Percentiles rank a stretch among this genome's conserved stretches.
Conservation (phyloP, 2,797 vertebrate species). For the Esox masquinongy region DNA sequence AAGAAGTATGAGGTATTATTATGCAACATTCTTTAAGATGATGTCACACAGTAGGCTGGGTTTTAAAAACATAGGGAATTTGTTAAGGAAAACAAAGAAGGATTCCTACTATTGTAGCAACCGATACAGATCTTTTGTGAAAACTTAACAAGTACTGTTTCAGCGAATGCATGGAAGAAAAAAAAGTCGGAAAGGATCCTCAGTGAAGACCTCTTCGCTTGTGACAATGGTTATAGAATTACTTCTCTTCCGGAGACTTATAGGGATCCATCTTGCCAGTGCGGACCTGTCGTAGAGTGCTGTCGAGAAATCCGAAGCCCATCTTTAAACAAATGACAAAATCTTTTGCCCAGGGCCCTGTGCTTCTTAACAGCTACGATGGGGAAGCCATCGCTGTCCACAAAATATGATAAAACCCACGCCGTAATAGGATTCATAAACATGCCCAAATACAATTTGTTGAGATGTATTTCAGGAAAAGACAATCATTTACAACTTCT, state of each 20-base stretch:
- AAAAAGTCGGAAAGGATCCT: conserved; percentile 45
- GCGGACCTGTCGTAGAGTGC: conserved; percentile 76
- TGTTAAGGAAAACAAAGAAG: conserved; percentile 35
- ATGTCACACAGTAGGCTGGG: conserved; percentile 47
- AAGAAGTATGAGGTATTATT: conserved; percentile 46
- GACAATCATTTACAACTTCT: conserved; percentile 97
- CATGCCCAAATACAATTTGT: conserved; percentile 97
- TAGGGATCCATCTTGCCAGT: conserved; percentile 75
- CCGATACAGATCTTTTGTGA: conserved; percentile 1
- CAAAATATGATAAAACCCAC: conserved; percentile 90
- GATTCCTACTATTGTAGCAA: conserved; percentile 21
- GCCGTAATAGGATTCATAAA: conserved; percentile 97
- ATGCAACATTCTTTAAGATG: conserved; percentile 48
- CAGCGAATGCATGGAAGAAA: conserved; percentile 40
- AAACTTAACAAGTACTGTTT: conserved; percentile 20
- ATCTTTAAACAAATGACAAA: conserved; percentile 86
- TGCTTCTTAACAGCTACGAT: conserved; percentile 81
- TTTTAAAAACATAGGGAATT: conserved; percentile 6
- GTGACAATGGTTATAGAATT: conserved; percentile 78
- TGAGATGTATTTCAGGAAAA: conserved; percentile 95
- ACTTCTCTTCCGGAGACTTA: conserved; percentile 66
- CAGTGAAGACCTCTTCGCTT: conserved; percentile 53
- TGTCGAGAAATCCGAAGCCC: conserved; percentile 73
- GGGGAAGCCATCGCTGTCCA: conserved; percentile 88
- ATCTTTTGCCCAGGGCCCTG: conserved; percentile 86